Base-by-base conservation (phyloP, 2,888 invertebrate species). In the Anthrax anthrax region DNA sequence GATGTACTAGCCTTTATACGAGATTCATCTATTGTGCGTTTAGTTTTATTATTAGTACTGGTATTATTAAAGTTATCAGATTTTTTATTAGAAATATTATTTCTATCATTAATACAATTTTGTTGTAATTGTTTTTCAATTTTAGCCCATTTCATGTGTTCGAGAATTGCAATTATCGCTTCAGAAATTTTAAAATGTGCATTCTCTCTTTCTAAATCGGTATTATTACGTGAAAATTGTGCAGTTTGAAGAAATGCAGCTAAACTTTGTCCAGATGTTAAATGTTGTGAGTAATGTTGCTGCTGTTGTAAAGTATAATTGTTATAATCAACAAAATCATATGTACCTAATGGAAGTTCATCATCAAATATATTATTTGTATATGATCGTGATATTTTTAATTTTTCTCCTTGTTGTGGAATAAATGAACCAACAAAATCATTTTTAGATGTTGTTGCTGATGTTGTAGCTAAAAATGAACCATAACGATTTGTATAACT, bases 181-280 rank as follows among this genome's bases (percentile, higher is more conserved):
- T 89, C 88, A 3, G 83, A 84, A 51, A 88, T 80, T 58, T 78
- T 80, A 63, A 89, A 88, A 68, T 89, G 88, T 1, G 87, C 86
- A 68, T 88, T 88, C 68, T 89, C 88, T 59, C 86, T 69, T 58
- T 87, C 87, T 48, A 87, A 67, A 58, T 85, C 84, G 1, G 84
- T 86, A 58, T 81, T 81, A 18, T 77, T 71, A 50, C 78, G 73
- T 29, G 79, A 73, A 58, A 81, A 80, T 54, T 82, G 78, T 42
- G 80, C 77, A 18, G 81, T 81, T 3, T 81, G 78, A 29, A 87
- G 65, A 60, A 84, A 87, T 41, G 79, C 77, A 8, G 78, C 75
- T 38, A 87, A 66, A 55, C 80, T 82, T 66, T 86, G 84, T 1
- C 83, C 82, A 60, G 78, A 72, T 3, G 64, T 62, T 3, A 81